phyloP scores from a whole-genome alignment of 2,113 vertebrate genomes.

The Hucho hucho region DNA sequence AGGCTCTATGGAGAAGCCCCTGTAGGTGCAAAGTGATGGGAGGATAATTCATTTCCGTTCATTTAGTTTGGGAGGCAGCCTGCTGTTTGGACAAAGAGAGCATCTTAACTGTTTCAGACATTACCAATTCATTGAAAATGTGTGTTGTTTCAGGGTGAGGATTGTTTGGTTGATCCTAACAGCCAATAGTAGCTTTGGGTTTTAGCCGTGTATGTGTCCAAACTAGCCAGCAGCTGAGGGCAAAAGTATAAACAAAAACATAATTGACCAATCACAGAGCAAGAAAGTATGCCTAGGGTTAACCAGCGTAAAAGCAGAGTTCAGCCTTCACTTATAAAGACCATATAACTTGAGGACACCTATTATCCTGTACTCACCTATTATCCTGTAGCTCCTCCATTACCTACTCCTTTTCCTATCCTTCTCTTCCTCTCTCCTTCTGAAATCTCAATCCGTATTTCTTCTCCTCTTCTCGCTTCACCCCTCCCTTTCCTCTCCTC shows the following conservation, averaged over 20 bases:
- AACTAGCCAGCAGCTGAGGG: background rate
- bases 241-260: background rate
- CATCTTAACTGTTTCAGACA: slow-evolving; percentile 1
- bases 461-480: background rate
- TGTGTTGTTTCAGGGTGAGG: background rate
- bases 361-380: background rate
- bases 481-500: background rate
- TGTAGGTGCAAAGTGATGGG: too few species aligned
- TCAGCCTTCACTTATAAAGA: background rate
- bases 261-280: background rate
- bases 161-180: background rate
- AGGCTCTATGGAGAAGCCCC: slow-evolving; percentile 1
- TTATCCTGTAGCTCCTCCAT: background rate
- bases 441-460: background rate
- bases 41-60: slow-evolving; percentile 3
- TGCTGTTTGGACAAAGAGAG: background rate
- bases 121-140: background rate
- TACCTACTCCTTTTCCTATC: background rate
- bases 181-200: background rate
- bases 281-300: background rate
- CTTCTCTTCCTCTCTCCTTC: background rate
- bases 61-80: slow-evolving; percentile 10
- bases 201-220: background rate
- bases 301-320: background rate
- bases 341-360: background rate